A percentile compares a stretch with the other conserved stretches of the same genome.
phyloP scores from a whole-genome alignment of 2,113 vertebrate species.

The Hoplias malabaricus region DNA sequence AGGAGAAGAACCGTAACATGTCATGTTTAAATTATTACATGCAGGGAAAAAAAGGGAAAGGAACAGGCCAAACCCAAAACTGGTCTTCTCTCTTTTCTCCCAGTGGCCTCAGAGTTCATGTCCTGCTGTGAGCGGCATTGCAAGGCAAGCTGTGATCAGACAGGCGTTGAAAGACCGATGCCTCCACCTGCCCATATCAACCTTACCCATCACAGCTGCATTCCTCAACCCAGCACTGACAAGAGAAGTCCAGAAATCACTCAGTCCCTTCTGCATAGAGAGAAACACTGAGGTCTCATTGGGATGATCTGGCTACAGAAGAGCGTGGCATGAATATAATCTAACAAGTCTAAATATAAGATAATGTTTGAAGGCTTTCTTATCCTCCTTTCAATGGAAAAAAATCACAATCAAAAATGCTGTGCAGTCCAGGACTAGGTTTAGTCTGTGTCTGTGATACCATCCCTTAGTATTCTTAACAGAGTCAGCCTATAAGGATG shows the following conservation, averaged over 20 bases:
- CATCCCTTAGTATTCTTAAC: too few relatives aligned
- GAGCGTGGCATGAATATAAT: neutral
- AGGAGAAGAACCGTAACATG: too few relatives aligned
- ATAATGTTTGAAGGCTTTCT: too few relatives aligned
- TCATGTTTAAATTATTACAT: too few relatives aligned
- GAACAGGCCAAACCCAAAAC: neutral
- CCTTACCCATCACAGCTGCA: conserved; percentile 58
- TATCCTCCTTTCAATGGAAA: too few relatives aligned
- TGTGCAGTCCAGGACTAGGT: too few relatives aligned
- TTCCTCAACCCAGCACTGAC: conserved; percentile 60
- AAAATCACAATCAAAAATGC: too few relatives aligned
- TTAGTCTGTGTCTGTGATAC: too few relatives aligned
- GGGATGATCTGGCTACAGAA: neutral
- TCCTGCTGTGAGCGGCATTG: conserved; percentile 46
- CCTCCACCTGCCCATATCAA: conserved; percentile 64
- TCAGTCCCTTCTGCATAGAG: neutral
- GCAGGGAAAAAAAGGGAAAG: neutral
- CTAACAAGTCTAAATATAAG: neutral
- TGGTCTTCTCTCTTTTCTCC: conserved; percentile 17
- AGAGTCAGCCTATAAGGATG: too few relatives aligned
- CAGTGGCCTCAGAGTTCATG: conserved; percentile 43
- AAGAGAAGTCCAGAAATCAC: conserved; percentile 32
- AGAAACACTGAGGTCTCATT: neutral
- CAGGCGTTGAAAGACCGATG: conserved; percentile 60
- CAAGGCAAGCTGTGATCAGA: conserved; percentile 56